phyloP scores from a whole-genome alignment of 2,888 invertebrate species.

The Acrobasis consociella region DNA sequence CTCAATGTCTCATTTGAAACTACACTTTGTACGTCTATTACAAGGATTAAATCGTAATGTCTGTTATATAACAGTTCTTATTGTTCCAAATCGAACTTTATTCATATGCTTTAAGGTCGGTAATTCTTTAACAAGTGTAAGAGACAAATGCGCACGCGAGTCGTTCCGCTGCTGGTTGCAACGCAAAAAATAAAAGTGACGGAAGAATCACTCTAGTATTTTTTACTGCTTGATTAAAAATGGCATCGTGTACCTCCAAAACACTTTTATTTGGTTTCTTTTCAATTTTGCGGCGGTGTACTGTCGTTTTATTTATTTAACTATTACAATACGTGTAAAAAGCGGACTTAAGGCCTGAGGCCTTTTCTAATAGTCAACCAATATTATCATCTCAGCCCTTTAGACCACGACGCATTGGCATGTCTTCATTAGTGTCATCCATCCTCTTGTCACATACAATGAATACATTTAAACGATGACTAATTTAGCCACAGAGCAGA shows the following conservation, averaged over 20 bases:
- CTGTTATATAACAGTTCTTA: conserved; percentile 12
- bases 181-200: conserved; percentile 1
- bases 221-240: too few species aligned
- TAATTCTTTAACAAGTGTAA: conserved; percentile 30
- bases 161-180: conserved; percentile 53
- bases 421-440: neutral
- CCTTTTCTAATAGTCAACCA: too few species aligned
- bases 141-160: conserved; percentile 53
- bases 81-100: conserved; percentile 33
- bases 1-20: conserved; percentile 26
- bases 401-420: too few species aligned
- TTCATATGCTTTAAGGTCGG: conserved; percentile 29
- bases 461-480: too few species aligned
- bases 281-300: too few species aligned
- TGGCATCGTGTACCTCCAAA: too few species aligned
- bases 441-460: too few species aligned
- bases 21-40: conserved; percentile 21
- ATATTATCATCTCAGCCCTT: neutral
- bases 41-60: conserved; percentile 8
- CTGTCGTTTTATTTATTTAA: too few species aligned
- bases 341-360: too few species aligned
- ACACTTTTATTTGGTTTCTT: too few species aligned
- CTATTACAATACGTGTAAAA: too few species aligned
- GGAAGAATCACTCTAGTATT: neutral
- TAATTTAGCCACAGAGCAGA: too few species aligned